Conservation (phyloP, 2,797 vertebrate species). For the Apodemus agrarius region DNA sequence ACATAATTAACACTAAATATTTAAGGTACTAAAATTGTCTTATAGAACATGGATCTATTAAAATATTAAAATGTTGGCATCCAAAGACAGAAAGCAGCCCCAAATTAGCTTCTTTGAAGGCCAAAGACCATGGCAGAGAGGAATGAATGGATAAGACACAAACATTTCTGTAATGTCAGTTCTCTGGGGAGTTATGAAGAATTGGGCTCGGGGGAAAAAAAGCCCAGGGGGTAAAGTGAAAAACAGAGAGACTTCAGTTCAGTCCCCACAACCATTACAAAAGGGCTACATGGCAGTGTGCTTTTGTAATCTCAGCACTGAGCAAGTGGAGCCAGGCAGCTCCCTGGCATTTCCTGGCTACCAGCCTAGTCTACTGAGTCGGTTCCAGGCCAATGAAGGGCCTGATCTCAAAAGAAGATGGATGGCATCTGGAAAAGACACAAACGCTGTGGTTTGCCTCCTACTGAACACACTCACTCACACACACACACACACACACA, state of each 20-base stretch:
- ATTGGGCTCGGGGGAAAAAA: no score
- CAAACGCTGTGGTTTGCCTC: neutral
- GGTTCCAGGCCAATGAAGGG: neutral
- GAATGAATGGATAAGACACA: neutral
- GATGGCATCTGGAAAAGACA: neutral
- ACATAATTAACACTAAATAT: neutral
- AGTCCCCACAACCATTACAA: neutral
- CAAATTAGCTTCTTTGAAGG: neutral
- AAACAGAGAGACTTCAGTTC: neutral
- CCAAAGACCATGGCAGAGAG: accelerated
- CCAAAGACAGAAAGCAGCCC: neutral
- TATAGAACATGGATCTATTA: neutral
- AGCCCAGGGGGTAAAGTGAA: neutral
- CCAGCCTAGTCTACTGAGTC: neutral
- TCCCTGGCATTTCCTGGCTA: neutral
- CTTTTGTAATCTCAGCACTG: neutral
- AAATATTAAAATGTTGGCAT: neutral
- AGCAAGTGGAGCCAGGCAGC: neutral
- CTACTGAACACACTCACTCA: neutral
- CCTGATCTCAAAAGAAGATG: neutral
- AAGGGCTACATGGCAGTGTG: neutral
- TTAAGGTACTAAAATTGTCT: neutral
- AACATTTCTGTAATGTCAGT: neutral
- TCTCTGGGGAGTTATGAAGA: neutral
- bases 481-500: neutral